Evolutionary conservation across 2,888 invertebrate species (phyloP).

Genomic region (Tineola bisselliella): DNA sequence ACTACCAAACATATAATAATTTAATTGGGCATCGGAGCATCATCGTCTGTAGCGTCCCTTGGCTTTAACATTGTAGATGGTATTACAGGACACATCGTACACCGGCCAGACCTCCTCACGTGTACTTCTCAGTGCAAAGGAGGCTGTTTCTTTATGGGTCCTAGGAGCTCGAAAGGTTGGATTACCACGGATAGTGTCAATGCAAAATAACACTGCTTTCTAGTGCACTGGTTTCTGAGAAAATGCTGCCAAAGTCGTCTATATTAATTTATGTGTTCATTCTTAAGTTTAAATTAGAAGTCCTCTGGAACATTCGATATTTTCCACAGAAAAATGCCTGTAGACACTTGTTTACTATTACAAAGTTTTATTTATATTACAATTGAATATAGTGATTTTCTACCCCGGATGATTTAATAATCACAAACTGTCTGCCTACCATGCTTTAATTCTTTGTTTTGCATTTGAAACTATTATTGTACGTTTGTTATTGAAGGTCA

Average conservation of each 20-base stretch:
- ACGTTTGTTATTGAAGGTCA: too few relatives aligned
- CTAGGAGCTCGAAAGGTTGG: constrained; percentile 93
- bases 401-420: too few relatives aligned
- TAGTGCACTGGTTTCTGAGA: constrained; percentile 23
- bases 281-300: too few relatives aligned
- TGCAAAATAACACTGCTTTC: constrained; percentile 20
- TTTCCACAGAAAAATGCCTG: too few relatives aligned
- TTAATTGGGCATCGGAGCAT: too few relatives aligned
- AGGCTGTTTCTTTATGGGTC: constrained; percentile 94
- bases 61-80: constrained; percentile 61
- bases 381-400: too few relatives aligned
- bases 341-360: too few relatives aligned
- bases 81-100: constrained; percentile 77
- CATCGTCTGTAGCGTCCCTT: background rate
- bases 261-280: background rate
- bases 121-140: constrained; percentile 89
- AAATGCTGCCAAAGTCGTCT: constrained; percentile 21
- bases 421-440: too few relatives aligned
- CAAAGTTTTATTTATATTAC: too few relatives aligned
- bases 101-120: constrained; percentile 73
- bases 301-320: too few relatives aligned
- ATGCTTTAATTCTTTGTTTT: background rate
- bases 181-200: constrained; percentile 22
- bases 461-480: background rate
- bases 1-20: too few relatives aligned